phyloP scores from a whole-genome alignment of 1,140 invertebrate species.

The Caenorhabditis tropicalis region DNA sequence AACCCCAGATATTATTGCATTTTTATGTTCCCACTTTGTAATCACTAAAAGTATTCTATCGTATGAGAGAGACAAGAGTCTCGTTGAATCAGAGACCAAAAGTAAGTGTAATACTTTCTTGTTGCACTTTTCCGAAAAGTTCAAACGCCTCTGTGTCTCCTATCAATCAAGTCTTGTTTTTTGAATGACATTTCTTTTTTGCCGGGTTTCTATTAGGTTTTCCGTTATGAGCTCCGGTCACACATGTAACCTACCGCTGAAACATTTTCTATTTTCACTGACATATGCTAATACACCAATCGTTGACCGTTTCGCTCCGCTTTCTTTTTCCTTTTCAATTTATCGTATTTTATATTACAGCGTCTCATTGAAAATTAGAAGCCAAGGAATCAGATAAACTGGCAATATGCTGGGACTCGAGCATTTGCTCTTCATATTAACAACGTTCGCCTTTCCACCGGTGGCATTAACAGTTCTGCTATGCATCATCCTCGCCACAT shows the following conservation, averaged over 20 bases:
- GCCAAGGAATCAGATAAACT: neutral
- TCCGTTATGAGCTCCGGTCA: neutral
- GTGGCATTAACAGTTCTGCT: conserved; percentile 48
- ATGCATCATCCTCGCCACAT: conserved; percentile 55
- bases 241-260: neutral
- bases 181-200: neutral
- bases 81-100: neutral
- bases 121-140: neutral
- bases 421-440: conserved; percentile 53
- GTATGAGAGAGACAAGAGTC: neutral
- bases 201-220: neutral
- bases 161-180: neutral
- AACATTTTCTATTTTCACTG: neutral
- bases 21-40: too few relatives aligned
- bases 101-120: neutral
- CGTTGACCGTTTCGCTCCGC: too few relatives aligned
- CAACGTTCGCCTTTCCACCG: conserved; percentile 58
- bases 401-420: conserved; percentile 35
- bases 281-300: neutral
- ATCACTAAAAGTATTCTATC: too few relatives aligned
- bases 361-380: neutral
- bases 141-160: neutral
- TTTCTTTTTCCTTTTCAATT: neutral
- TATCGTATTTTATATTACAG: neutral
- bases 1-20: too few relatives aligned